Evolutionary conservation across 2,888 invertebrate genomes (phyloP).

Genomic region (Drosophila multiciliata): DNA sequence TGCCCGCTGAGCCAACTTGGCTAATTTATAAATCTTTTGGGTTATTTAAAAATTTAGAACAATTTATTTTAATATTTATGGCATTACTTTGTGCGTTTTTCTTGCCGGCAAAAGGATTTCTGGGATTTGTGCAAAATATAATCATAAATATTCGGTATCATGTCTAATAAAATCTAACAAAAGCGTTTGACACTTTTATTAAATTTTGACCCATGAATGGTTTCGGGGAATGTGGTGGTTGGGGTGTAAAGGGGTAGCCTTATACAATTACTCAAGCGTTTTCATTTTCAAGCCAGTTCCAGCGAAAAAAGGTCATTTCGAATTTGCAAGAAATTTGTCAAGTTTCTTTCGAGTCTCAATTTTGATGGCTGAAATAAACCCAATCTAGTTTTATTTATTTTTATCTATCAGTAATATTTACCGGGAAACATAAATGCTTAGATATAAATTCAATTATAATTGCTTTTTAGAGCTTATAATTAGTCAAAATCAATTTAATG

Average conservation of each 20-base stretch:
- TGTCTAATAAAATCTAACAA: conserved; percentile 51
- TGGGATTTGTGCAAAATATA: conserved; percentile 31
- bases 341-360: conserved; percentile 22
- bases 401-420: background rate
- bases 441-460: background rate
- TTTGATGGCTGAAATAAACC: conserved; percentile 5
- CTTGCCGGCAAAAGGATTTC: conserved; percentile 20
- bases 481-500: no score
- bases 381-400: background rate
- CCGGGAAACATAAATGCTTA: background rate
- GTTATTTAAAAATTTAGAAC: conserved; percentile 46
- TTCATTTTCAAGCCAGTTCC: conserved; percentile 11
- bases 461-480: background rate
- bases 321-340: conserved; percentile 24
- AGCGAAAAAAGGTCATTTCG: conserved; percentile 19
- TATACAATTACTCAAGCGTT: conserved; percentile 51
- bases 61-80: conserved; percentile 73
- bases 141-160: conserved; percentile 52
- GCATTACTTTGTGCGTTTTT: conserved; percentile 57
- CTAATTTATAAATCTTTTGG: conserved; percentile 51
- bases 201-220: conserved; percentile 44
- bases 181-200: conserved; percentile 69
- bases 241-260: background rate
- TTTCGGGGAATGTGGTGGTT: background rate
- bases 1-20: conserved; percentile 11